A percentile compares a stretch with the other conserved stretches of the same genome.
Evolutionary conservation across 1,140 invertebrate species (phyloP).

Genomic region (Bombus ignitus): DNA sequence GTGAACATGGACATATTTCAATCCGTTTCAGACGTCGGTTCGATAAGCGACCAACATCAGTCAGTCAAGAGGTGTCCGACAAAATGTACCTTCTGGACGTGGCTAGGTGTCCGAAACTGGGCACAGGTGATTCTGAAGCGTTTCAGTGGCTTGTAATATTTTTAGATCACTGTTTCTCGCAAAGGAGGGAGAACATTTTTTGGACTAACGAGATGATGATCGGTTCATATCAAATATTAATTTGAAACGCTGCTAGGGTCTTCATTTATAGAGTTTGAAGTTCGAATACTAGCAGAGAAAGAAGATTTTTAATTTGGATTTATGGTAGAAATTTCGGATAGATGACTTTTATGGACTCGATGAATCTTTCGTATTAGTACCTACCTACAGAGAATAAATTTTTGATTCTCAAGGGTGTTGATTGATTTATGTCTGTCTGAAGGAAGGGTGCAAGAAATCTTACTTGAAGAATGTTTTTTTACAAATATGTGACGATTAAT

Average conservation of each 20-base stretch:
- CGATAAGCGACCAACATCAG: constrained; percentile 71
- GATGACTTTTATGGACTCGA: not conserved
- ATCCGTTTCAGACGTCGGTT: constrained; percentile 58
- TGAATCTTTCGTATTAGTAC: not conserved
- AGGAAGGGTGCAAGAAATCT: no score
- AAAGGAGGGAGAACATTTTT: not conserved
- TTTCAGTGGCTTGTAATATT: constrained; percentile 47
- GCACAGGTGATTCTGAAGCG: constrained; percentile 68
- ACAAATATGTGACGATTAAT: no score
- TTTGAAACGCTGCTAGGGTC: not conserved
- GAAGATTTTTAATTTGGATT: not conserved
- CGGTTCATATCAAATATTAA: not conserved
- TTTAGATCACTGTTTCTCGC: not conserved
- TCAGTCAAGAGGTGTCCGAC: constrained; percentile 66
- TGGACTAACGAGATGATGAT: not conserved
- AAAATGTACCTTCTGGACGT: constrained; percentile 55
- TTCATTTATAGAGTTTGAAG: not conserved
- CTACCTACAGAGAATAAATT: not conserved
- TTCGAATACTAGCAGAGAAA: not conserved
- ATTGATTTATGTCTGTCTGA: not conserved
- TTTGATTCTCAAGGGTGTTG: not conserved
- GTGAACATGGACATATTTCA: constrained; percentile 69
- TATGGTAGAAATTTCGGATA: not conserved
- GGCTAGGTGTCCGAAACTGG: constrained; percentile 30
- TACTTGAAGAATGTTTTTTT: no score